Evolutionary conservation across 2,888 invertebrate species (phyloP), one percentile per base, ranked within the genome.

Genomic region (Scelioninae gen. 1): DNA sequence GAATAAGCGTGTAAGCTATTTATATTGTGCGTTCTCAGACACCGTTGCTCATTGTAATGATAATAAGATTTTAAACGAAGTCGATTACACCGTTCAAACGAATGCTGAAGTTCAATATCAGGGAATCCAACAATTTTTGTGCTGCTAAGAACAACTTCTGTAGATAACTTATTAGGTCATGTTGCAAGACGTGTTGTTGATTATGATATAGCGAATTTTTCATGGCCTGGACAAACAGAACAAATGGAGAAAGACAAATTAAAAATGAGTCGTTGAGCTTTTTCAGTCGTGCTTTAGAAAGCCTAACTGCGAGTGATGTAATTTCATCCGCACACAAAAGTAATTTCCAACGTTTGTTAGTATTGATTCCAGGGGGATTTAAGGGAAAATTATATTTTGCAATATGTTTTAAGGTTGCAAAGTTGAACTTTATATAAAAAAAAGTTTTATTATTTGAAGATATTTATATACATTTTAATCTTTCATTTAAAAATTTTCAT

Each of bases 21-120:
- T 85, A 84, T 85, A 85, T 86, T 85, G 86, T 85, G 86, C 85
- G 84, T 84, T 84, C 51, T 34, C 81, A 80, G 62, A 79, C 53
- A 71, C 68, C 43, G 55, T 83, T 83, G 79, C 83, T 83, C 83
- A 83, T 83, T 79, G 47, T 75, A 75, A 60, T 65, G 76, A 83
- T 80, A 80, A 83, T 83, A 83, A 83, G 78, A 76, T 69, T 72
- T 76, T 71, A 80, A 83, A 72, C 79, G 40, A 79, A 75, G 79
- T 79, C 75, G 63, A 83, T 71, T 78, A 78, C 69, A 69, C 51
- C 47, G 53, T 74, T 82, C 68, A 68, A 74, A 82, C 63, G 55
- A 71, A 79, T 65, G 75, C 71, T 79, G 53, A 72, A 72, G 49
- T 72, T 76, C 60, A 82, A 76, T 82, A 77, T 82, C 82, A 82